Evolutionary conservation across 2,797 vertebrate genomes (phyloP).

Genomic region (Capromys pilorides): DNA sequence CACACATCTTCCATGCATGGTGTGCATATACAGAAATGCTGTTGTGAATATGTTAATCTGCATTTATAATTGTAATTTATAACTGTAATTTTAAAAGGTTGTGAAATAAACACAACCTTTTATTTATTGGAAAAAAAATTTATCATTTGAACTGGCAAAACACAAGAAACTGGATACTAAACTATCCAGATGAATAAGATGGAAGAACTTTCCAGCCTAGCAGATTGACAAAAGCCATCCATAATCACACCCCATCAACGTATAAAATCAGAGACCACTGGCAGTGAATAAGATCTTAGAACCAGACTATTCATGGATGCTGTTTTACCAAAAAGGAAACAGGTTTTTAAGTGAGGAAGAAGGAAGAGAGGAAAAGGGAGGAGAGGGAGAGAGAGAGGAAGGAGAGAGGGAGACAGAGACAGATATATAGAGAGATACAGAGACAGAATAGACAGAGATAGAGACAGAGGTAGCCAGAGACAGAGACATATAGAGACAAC

Average conservation of each 20-base stretch:
- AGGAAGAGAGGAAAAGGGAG: too few species aligned
- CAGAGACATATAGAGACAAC: too few species aligned
- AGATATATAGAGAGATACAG: too few species aligned
- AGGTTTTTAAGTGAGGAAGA: neutral
- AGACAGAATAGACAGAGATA: too few species aligned
- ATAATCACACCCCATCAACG: too few species aligned
- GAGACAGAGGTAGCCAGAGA: too few species aligned
- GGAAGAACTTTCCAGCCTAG: neutral
- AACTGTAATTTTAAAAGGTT: too few species aligned
- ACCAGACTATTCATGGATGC: too few species aligned
- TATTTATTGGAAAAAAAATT: too few species aligned
- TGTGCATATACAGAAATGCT: neutral
- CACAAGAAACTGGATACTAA: neutral
- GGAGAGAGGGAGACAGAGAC: neutral
- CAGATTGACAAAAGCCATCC: neutral
- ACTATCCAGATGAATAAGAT: neutral
- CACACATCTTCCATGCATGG: neutral
- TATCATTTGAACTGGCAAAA: neutral
- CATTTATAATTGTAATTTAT: too few species aligned
- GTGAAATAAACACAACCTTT: too few species aligned
- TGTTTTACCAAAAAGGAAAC: neutral
- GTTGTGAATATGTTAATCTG: neutral
- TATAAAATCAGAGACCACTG: neutral
- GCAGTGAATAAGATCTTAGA: neutral
- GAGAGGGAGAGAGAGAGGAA: neutral